Conservation (phyloP, 2,113 vertebrate species). For the Gallinago jamesoni region DNA sequence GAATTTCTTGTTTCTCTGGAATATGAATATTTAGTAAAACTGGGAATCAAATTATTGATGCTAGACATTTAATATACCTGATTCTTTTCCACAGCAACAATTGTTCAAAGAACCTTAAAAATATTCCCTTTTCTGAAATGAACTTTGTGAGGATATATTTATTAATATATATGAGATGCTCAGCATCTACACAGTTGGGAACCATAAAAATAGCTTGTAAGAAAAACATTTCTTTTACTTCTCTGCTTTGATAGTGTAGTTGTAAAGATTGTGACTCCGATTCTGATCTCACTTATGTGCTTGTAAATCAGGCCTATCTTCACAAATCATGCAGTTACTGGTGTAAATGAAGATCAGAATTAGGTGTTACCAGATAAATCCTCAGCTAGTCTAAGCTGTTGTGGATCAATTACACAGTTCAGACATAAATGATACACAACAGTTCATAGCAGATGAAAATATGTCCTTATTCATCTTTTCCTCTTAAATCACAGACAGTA, state of each 20-base stretch:
- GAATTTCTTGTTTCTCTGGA: neutral
- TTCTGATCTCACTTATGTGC: neutral
- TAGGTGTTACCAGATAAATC: neutral
- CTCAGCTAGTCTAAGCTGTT: neutral
- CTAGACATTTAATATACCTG: neutral
- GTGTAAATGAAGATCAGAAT: neutral
- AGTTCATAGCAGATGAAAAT: neutral
- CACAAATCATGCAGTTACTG: neutral
- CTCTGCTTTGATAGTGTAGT: neutral
- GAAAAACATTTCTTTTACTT: neutral
- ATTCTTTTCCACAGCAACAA: neutral
- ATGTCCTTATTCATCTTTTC: neutral
- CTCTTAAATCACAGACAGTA: neutral
- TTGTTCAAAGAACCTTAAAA: neutral
- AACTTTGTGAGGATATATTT: neutral
- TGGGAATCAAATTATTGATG: neutral
- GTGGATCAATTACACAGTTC: neutral
- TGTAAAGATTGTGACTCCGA: neutral
- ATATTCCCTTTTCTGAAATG: neutral
- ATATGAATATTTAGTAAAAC: constrained; percentile 13
- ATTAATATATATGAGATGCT: neutral
- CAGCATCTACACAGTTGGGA: neutral
- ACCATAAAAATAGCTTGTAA: neutral
- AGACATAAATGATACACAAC: neutral
- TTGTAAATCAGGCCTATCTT: neutral